A percentile compares a stretch with the other conserved stretches of the same genome.
These are phyloP conservation scores for Nymphalis c-album DNA, from an alignment of 2,888 invertebrate genomes.

Conservation along the genomic window DNA sequence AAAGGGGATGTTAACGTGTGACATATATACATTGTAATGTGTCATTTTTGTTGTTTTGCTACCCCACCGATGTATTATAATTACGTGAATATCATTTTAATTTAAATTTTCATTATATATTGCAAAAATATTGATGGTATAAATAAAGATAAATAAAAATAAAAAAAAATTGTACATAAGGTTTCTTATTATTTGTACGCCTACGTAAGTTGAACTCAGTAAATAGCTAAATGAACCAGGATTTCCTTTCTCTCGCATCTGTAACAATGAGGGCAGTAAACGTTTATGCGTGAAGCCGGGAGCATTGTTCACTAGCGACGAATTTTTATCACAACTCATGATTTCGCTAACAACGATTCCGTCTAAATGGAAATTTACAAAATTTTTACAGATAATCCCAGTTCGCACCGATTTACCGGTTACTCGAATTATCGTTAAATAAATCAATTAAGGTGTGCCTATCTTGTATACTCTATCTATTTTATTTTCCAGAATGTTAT, in stretches of 20 bases:
- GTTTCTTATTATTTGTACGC: constrained; percentile 30
- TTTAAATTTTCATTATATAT: no score
- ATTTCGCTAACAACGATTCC: background rate
- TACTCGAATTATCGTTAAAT: background rate
- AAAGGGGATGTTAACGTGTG: no score
- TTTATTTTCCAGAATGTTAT: background rate
- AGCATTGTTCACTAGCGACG: constrained; percentile 56
- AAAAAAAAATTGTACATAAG: background rate
- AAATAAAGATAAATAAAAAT: background rate
- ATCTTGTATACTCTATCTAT: background rate
- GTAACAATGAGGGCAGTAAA: constrained; percentile 50
- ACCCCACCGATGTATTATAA: no score
- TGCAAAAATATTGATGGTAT: background rate
- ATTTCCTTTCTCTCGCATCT: constrained; percentile 56
- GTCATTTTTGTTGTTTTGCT: no score
- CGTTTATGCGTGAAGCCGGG: constrained; percentile 60
- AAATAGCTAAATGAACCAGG: constrained; percentile 60
- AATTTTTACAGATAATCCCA: background rate
- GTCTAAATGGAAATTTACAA: background rate
- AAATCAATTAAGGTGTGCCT: background rate
- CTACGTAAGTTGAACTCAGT: constrained; percentile 40
- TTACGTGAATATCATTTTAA: no score
- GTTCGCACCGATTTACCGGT: no score
- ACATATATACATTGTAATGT: no score
- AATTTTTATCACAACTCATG: constrained; percentile 45